phyloP scores from a whole-genome alignment of 2,113 vertebrate species.

The Silurus glanis region DNA sequence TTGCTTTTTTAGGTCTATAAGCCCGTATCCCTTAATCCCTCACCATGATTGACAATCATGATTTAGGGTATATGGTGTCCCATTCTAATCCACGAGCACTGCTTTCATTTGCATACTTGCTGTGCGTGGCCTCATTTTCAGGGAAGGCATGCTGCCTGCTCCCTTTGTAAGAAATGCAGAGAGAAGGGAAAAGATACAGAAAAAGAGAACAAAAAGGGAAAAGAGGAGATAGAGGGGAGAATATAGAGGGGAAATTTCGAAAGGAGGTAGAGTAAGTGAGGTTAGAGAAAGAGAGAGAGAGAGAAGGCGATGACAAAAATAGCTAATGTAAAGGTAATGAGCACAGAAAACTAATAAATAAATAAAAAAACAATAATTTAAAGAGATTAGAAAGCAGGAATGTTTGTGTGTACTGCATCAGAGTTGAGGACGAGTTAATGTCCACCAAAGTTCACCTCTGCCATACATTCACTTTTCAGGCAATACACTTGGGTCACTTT shows the following conservation, averaged over 20 bases:
- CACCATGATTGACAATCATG: conserved; percentile 99
- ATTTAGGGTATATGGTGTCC: conserved; percentile 99
- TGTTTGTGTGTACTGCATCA: conserved; percentile 66
- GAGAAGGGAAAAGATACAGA: conserved; percentile 57
- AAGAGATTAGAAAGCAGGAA: conserved; percentile 71
- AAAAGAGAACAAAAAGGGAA: conserved; percentile 47
- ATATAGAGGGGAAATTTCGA: conserved; percentile 60
- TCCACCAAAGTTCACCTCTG: conserved; percentile 29
- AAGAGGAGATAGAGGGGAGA: conserved; percentile 64
- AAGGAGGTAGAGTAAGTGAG: conserved; percentile 34
- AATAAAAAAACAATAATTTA: conserved; percentile 28
- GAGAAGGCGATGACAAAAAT: conserved; percentile 42
- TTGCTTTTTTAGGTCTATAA: conserved; percentile 99
- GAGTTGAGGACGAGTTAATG: conserved; percentile 54
- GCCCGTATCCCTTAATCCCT: conserved; percentile 99
- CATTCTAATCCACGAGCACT: conserved; percentile 98
- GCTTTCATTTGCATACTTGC: conserved; percentile 99
- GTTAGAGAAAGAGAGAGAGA: conserved; percentile 38
- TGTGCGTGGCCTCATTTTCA: conserved; percentile 88
- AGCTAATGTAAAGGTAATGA: conserved; percentile 16
- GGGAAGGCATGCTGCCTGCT: conserved; percentile 70
- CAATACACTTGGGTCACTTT: conserved; percentile 27
- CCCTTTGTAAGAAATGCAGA: conserved; percentile 82
- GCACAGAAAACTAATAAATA: background rate
- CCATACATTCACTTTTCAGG: conserved; percentile 40